Conservation (phyloP, 2,113 vertebrate species). For the Urocolius indicus region DNA sequence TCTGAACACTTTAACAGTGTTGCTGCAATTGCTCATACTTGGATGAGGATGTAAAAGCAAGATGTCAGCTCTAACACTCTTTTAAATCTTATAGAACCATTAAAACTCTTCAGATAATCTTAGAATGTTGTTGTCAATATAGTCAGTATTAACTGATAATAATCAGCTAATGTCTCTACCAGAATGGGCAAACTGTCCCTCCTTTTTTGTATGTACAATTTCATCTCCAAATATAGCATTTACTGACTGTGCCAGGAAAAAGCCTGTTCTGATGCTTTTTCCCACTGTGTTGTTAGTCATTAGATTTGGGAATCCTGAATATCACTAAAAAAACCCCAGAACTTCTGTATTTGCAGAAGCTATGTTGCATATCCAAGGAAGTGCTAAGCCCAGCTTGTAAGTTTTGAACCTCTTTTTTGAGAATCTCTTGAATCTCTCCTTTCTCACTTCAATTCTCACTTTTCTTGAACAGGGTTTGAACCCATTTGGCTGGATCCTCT, state of each 20-base stretch:
- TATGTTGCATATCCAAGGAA: background rate
- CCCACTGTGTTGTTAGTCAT: rapidly evolving
- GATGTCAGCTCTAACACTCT: background rate
- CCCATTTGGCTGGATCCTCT: background rate
- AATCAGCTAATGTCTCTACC: background rate
- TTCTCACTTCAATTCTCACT: background rate
- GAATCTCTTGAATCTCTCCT: background rate
- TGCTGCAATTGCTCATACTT: background rate
- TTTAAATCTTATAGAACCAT: background rate
- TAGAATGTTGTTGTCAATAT: background rate
- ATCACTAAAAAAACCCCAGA: background rate
- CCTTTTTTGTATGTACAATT: background rate
- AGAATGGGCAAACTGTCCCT: background rate
- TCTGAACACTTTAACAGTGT: background rate
- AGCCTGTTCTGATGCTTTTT: background rate
- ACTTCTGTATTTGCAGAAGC: background rate
- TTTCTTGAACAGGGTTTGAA: background rate
- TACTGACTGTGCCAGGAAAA: background rate
- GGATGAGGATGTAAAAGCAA: background rate
- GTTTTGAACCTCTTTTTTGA: background rate
- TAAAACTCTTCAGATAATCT: background rate
- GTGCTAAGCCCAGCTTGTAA: background rate
- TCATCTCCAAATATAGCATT: background rate
- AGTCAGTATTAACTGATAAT: background rate
- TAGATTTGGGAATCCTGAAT: background rate